Conservation (phyloP, 2,113 vertebrate genomes). For the Ivindomyrus marchei region DNA sequence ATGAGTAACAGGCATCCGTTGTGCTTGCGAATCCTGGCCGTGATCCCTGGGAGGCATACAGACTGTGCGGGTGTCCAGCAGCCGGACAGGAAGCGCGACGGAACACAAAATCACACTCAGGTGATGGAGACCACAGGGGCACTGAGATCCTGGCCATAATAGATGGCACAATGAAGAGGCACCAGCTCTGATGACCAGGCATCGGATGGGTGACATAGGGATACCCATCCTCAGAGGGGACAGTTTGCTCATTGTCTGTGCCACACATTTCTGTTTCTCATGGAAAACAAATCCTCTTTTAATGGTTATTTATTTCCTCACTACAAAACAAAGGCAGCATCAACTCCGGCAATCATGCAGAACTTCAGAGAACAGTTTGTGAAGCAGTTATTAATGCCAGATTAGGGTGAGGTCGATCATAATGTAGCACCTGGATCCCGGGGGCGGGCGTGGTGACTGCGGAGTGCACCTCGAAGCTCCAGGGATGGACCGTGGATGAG, state of each 20-base stretch:
- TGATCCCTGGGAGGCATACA: neutral
- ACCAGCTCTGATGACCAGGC: slow-evolving; percentile 2
- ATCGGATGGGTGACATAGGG: slow-evolving; percentile 38
- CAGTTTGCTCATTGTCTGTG: slow-evolving; percentile 20
- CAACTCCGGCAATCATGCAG: neutral
- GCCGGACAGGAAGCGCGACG: neutral
- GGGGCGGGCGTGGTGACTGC: slow-evolving; percentile 13
- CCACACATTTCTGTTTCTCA: slow-evolving; percentile 33
- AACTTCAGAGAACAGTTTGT: neutral
- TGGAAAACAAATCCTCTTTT: neutral
- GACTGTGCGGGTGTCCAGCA: neutral
- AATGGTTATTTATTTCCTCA: neutral
- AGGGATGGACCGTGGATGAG: neutral
- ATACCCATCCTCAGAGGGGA: slow-evolving; percentile 23
- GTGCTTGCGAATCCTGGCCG: neutral
- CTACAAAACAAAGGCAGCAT: neutral
- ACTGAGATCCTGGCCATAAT: neutral
- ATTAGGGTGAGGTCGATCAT: neutral
- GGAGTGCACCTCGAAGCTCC: slow-evolving; percentile 32
- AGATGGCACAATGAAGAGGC: neutral
- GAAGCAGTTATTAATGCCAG: neutral
- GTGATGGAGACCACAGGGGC: neutral
- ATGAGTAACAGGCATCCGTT: neutral
- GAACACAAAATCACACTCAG: neutral
- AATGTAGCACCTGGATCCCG: neutral